Conservation (phyloP, 1,140 invertebrate species). For the Drosophila pruinosa region DNA sequence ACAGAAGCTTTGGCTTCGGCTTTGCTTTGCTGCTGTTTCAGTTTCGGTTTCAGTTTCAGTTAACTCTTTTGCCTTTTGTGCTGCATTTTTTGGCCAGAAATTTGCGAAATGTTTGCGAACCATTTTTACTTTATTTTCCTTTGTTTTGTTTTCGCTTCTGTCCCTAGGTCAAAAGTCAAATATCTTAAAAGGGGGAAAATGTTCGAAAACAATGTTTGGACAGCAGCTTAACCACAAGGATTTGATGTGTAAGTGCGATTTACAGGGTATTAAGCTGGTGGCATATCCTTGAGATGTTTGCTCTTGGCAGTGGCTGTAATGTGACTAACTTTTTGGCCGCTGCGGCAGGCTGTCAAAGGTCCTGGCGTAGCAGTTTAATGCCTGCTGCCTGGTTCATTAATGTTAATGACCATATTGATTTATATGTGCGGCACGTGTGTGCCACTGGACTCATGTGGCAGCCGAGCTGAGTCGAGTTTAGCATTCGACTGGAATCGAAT, state of each 20-base stretch:
- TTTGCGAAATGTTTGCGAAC: slow-evolving; percentile 31
- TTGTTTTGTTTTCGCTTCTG: background rate
- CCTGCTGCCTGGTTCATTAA: slow-evolving; percentile 36
- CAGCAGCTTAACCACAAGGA: too few relatives aligned
- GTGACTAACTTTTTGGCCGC: slow-evolving; percentile 25
- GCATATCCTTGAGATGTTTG: too few relatives aligned
- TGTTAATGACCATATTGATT: slow-evolving; percentile 50
- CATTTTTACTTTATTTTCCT: background rate
- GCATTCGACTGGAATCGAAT: background rate
- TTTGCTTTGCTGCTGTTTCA: background rate
- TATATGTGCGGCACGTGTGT: slow-evolving; percentile 43
- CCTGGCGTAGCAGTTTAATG: slow-evolving; percentile 33
- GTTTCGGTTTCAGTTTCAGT: slow-evolving; percentile 4
- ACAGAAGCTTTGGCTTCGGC: background rate
- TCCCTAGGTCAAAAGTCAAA: slow-evolving; percentile 46
- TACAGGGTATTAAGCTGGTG: slow-evolving; percentile 13
- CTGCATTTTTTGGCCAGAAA: slow-evolving; percentile 32
- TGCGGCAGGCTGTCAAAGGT: slow-evolving; percentile 9
- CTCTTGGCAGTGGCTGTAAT: background rate
- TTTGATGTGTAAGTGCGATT: background rate
- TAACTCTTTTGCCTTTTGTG: slow-evolving; percentile 26
- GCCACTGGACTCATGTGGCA: slow-evolving; percentile 18
- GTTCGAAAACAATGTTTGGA: too few relatives aligned
- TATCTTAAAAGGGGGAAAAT: too few relatives aligned
- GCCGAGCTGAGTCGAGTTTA: background rate